A percentile compares a stretch with the other conserved stretches of the same genome.
Evolutionary conservation across 2,888 invertebrate genomes (phyloP).

Genomic region (Drosophila birchii): DNA sequence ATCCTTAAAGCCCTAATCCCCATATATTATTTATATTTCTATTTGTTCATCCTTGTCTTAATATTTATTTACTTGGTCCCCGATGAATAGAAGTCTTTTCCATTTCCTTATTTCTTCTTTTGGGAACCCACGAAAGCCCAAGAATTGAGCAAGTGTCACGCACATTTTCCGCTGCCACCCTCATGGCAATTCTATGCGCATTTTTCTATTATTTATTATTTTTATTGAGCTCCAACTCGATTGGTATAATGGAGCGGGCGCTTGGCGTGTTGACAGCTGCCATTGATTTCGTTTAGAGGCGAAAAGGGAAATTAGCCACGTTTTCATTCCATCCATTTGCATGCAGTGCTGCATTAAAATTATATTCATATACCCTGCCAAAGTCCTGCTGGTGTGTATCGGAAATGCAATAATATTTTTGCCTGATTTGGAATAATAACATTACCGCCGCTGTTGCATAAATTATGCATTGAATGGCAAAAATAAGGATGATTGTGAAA

Average conservation of each 20-base stretch:
- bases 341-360: slow-evolving; percentile 52
- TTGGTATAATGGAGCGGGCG: background rate
- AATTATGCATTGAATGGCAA: slow-evolving; percentile 37
- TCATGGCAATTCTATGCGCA: slow-evolving; percentile 67
- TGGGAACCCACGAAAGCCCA: slow-evolving; percentile 48
- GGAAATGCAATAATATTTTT: slow-evolving; percentile 39
- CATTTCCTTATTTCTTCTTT: background rate
- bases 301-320: slow-evolving; percentile 69
- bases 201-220: slow-evolving; percentile 79
- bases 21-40: slow-evolving; percentile 5
- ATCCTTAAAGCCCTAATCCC: background rate
- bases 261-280: slow-evolving; percentile 61
- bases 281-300: slow-evolving; percentile 64
- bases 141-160: slow-evolving; percentile 64
- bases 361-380: slow-evolving; percentile 36
- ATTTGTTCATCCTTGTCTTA: background rate
- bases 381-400: slow-evolving; percentile 9
- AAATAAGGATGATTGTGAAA: slow-evolving; percentile 14
- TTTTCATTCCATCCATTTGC: slow-evolving; percentile 62
- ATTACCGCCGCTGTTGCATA: slow-evolving; percentile 44
- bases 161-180: slow-evolving; percentile 51
- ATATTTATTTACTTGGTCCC: background rate
- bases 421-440: slow-evolving; percentile 46
- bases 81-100: background rate
- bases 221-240: slow-evolving; percentile 34